Evolutionary conservation across 2,113 vertebrate species (phyloP).

Genomic region (Anguilla japonica): DNA sequence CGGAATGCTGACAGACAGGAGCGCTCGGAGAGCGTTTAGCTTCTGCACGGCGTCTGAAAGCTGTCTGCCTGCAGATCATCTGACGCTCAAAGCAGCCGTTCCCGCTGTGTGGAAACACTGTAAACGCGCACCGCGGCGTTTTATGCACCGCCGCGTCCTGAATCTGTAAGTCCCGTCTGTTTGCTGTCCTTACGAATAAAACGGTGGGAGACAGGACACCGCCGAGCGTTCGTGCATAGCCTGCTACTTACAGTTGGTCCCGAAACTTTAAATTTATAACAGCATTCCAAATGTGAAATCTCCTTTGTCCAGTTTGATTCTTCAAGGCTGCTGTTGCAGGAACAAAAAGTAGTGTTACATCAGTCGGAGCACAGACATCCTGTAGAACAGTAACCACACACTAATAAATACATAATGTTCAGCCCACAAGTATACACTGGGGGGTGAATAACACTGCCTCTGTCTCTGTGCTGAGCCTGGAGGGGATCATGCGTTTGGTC

Average conservation of each 20-base stretch:
- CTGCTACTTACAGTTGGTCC: not conserved
- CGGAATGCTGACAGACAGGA: not conserved
- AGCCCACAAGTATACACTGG: not conserved
- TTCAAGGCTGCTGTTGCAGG: not conserved
- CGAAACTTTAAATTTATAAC: not conserved
- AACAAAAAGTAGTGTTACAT: not conserved
- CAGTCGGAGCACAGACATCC: not conserved
- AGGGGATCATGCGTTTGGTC: no score
- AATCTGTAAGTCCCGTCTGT: slow-evolving; percentile 4
- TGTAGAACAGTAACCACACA: not conserved
- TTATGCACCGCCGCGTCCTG: not conserved
- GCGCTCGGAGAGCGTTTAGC: not conserved
- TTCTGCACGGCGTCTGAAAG: not conserved
- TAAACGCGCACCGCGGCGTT: not conserved
- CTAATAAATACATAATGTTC: not conserved
- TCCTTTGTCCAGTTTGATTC: not conserved
- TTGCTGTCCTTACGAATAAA: not conserved
- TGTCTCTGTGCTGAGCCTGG: not conserved
- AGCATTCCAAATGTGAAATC: not conserved
- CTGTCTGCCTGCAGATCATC: not conserved
- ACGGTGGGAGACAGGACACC: not conserved
- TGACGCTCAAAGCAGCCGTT: not conserved
- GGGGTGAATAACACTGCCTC: not conserved
- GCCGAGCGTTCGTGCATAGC: not conserved
- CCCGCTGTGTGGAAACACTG: not conserved